These are phyloP conservation scores for Archegozetes longisetosus DNA, from an alignment of 1,140 invertebrate species.

Conservation along the genomic window DNA sequence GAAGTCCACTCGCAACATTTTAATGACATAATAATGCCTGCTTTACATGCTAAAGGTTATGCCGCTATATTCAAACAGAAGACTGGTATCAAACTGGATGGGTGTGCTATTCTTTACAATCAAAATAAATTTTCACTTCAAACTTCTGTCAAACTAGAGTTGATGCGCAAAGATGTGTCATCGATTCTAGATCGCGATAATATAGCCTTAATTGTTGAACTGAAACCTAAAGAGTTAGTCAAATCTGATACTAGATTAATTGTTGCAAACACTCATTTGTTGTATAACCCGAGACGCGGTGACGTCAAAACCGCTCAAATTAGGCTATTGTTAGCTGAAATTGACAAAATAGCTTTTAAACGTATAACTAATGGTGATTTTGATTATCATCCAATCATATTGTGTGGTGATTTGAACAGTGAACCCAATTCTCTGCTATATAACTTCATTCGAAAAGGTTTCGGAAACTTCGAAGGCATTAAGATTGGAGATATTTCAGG, in stretches of 20 bases:
- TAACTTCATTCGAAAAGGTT: conserved; percentile 48
- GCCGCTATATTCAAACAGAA: conserved; percentile 51
- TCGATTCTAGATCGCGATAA: conserved; percentile 63
- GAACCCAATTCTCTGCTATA: conserved; percentile 51
- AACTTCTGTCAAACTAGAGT: conserved; percentile 44
- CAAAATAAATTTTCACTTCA: conserved; percentile 30
- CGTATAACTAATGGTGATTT: conserved; percentile 22
- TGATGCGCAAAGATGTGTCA: conserved; percentile 28
- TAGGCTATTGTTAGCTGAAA: conserved; percentile 55
- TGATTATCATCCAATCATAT: conserved; percentile 52
- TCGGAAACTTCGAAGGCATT: conserved; percentile 37
- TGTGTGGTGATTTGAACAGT: conserved; percentile 81
- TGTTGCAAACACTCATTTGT: conserved; percentile 80
- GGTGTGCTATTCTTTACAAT: conserved; percentile 68
- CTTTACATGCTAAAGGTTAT: conserved; percentile 34
- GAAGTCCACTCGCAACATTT: conserved; percentile 68
- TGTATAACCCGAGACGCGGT: conserved; percentile 72
- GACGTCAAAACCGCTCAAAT: conserved; percentile 74
- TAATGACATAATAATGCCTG: conserved; percentile 37
- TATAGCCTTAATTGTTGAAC: conserved; percentile 60
- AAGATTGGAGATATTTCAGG: conserved; percentile 27
- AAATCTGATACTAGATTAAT: conserved; percentile 39
- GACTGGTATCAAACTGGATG: conserved; percentile 51
- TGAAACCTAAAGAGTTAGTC: conserved; percentile 28
- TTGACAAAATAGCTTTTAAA: conserved; percentile 54